Base-by-base conservation (phyloP, 2,797 vertebrate genomes). In the Threskiornis aethiopicus region DNA sequence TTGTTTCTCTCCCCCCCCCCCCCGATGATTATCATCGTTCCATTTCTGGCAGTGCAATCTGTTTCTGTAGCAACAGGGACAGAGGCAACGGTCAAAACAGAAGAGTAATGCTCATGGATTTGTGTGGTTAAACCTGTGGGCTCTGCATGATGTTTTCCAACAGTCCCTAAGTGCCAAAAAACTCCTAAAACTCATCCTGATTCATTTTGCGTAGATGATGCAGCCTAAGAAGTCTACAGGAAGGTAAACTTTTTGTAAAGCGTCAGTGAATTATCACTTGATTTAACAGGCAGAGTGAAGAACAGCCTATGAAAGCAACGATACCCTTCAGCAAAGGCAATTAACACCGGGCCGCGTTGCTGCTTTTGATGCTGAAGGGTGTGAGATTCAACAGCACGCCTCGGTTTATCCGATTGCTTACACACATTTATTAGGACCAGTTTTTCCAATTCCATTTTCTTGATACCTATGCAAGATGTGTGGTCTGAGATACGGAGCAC, bases 21-120 rank as follows among this genome's bases (percentile, higher is more conserved):
- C 37, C 37, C 37, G 37, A 46, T 77, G 22, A 85, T 87, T 54
- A 66, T 87, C 37, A 22, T 54, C 47, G 58, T 78, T 80, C 77
- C 29, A 35, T 67, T 86, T 93, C 52, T 78, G 91, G 76, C 85
- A 75, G 28, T 9, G 29, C 14, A 29, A 41, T 81, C 65, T 61
- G 88, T 94, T 77, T 71, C 94, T 77, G 44, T 71, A 86, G 93
- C n/a, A 79, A 93, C 85, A 44, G 82, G 58, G 47, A 55, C 49
- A 67, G 87, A 75, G 47, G 33, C 75, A 61, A 58, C 58, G 66
- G 84, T 57, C 51, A 54, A 24, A 87, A 35, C 7, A 10, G 31
- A 11, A 28, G n/a, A 24, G 28, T 13, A 73, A 77, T 8, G 55
- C 59, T 35, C 37, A 17, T 2, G 2, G 46, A n/a, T 89, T 52